phyloP scores from a whole-genome alignment of 1,140 invertebrate genomes.

The Anadara kagoshimensis region DNA sequence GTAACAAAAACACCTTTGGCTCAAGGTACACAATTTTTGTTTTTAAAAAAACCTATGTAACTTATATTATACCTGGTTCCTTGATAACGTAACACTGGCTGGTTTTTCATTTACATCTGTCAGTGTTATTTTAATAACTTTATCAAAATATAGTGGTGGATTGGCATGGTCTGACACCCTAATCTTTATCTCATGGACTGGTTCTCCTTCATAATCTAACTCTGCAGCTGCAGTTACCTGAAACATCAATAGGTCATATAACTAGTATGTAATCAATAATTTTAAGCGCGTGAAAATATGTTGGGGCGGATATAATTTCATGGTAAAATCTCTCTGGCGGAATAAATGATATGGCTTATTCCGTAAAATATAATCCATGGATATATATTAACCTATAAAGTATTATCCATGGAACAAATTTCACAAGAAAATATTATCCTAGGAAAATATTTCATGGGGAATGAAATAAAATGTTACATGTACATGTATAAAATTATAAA shows the following conservation, averaged over 20 bases:
- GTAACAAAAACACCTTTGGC: too few species aligned
- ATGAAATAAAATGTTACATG: not conserved
- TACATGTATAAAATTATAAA: not conserved
- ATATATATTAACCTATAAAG: too few species aligned
- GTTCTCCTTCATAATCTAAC: conserved; percentile 45
- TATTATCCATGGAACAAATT: too few species aligned
- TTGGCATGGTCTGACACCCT: conserved; percentile 31
- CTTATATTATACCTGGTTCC: conserved; percentile 30
- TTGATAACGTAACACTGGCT: conserved; percentile 12
- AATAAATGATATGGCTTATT: too few species aligned
- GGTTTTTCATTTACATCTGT: conserved; percentile 35
- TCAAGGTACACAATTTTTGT: too few species aligned
- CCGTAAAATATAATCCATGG: too few species aligned
- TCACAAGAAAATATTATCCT: too few species aligned
- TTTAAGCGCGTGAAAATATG: not conserved
- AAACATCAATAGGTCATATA: not conserved
- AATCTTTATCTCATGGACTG: conserved; percentile 20
- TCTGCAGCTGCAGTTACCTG: conserved; percentile 40
- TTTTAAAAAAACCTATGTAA: too few species aligned
- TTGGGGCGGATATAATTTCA: too few species aligned
- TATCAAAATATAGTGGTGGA: conserved; percentile 26
- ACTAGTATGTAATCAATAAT: not conserved
- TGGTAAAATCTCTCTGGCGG: too few species aligned
- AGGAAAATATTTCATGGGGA: too few species aligned
- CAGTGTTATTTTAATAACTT: conserved; percentile 26